Base-by-base conservation (phyloP, 2,888 invertebrate species). In the Pediacus dermestoides region DNA sequence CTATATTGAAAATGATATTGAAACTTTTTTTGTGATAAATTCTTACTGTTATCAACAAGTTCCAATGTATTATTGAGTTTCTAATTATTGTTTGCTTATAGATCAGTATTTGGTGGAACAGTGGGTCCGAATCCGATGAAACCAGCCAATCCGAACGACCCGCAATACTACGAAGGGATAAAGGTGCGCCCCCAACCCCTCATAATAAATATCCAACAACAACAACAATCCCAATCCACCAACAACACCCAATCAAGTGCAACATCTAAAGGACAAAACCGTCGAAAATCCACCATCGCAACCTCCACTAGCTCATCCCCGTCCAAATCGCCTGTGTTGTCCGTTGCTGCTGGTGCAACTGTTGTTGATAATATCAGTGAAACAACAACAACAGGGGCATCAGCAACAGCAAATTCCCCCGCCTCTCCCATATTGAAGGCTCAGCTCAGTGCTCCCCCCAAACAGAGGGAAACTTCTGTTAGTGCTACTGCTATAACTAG, bases 361-460 rank as follows among this genome's bases (percentile, higher is more conserved):
- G 39, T 39, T 28, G 22, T 36, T 35, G 37, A 37, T 30, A 36
- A 46, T 39, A 44, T 41, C 40, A 32, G 35, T 35, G 42, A 38
- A 37, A 35, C 37, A 12, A 14, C 2, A 13, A 34, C 2, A 9
- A 26, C n/a, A 9, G 14, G 14, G 11, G 28, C 28, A 11, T 28
- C 14, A 28, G 10, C 14, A 14, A 14, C 14, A 28, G 14, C n/a
- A 13, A 13, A 67, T 68, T 78, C 81, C 50, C 85, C 85, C 28
- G 76, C 83, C 16, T 87, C 87, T 27, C 86, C 88, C 6, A 89
- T 89, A 63, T 73, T 89, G 54, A 88, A 89, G 74, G 88, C 88
- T 54, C 88, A 88, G 70, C 73, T 88, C 55, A 87, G 87, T 55
- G 80, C 81, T 52, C 82, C 82, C 48, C 75, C 79, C 40, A 75